Evolutionary conservation across 2,888 invertebrate genomes (phyloP), one percentile per base, ranked within the genome.

Genomic region (Neoscelio sp.): DNA sequence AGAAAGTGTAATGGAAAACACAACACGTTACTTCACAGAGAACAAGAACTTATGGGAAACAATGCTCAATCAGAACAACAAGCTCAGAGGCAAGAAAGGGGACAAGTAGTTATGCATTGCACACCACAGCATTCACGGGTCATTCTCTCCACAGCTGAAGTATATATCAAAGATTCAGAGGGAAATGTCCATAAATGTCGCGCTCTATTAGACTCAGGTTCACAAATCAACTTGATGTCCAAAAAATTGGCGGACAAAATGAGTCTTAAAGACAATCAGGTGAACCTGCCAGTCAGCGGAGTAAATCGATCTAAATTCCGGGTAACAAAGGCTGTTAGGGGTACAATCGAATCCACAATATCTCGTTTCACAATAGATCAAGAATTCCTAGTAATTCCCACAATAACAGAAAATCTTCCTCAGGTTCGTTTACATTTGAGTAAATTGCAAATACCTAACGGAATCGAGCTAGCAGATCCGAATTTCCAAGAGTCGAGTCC

Each of bases 11-110:
- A n/a, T 15, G 0, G 12, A 4, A 50, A 40, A 10, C 50, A 65
- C 12, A 58, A 58, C 26, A 48, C 62, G 1, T 17, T 62, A 10
- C 48, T 62, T 13, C 48, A 62, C 23, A 44, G 20, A 33, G 62
- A 62, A 30, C 10, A 26, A 10, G 15, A 4, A 35, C 33, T 35
- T 18, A 13, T 23, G 3, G 28, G 15, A 18, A 10, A 5, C 5
- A 40, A 15, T 17, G 4, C 1, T 10, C n/a, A 8, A 12, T 4
- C 12, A 12, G 7, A 10, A 13, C 48, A 48, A 23, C 48, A 4
- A 28, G 48, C 12, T n/a, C 7, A 40, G 6, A 7, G 5, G 15
- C 13, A 17, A 40, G 40, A 40, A 12, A 15, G 17, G 8, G 17
- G 8, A 40, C 40, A 40, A 40, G 40, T 40, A 13, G 17, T 40